Percentiles rank a stretch among this genome's conserved stretches.
Evolutionary conservation across 2,113 vertebrate species (phyloP).

Genomic region (Mola mola): DNA sequence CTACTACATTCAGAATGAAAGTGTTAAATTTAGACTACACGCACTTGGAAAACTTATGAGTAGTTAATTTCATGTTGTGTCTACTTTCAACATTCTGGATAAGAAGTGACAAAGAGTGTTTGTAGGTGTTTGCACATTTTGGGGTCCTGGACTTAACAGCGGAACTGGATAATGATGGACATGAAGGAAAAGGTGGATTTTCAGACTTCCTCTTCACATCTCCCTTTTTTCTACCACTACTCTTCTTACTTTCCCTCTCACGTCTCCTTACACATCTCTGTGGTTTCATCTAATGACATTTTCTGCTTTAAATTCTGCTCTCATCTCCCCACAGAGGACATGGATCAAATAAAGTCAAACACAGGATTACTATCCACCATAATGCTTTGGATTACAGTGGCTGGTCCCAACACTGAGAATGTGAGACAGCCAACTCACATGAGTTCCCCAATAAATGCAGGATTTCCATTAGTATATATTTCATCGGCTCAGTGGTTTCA

Average conservation of each 20-base stretch:
- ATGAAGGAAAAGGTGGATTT: conserved; percentile 53
- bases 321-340: background rate
- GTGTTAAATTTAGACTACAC: too few species aligned
- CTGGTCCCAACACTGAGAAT: conserved; percentile 27
- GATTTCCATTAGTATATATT: conserved; percentile 46
- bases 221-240: conserved; percentile 34
- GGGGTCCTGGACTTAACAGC: conserved; percentile 12
- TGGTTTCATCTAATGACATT: conserved; percentile 30
- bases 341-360: conserved; percentile 38
- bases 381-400: conserved; percentile 37
- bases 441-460: conserved; percentile 33
- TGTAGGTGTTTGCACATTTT: conserved; percentile 8
- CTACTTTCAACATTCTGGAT: too few species aligned
- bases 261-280: conserved; percentile 36
- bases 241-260: conserved; percentile 51
- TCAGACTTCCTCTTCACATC: conserved; percentile 41
- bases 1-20: too few species aligned
- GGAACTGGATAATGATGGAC: conserved; percentile 46
- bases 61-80: too few species aligned
- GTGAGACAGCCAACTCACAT: conserved; percentile 30
- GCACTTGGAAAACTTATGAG: too few species aligned
- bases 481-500: conserved; percentile 28
- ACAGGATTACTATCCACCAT: conserved; percentile 38
- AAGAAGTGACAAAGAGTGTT: conserved; percentile 23
- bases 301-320: conserved; percentile 14